phyloP scores from a whole-genome alignment of 2,797 vertebrate genomes.

The Galago senegalensis region DNA sequence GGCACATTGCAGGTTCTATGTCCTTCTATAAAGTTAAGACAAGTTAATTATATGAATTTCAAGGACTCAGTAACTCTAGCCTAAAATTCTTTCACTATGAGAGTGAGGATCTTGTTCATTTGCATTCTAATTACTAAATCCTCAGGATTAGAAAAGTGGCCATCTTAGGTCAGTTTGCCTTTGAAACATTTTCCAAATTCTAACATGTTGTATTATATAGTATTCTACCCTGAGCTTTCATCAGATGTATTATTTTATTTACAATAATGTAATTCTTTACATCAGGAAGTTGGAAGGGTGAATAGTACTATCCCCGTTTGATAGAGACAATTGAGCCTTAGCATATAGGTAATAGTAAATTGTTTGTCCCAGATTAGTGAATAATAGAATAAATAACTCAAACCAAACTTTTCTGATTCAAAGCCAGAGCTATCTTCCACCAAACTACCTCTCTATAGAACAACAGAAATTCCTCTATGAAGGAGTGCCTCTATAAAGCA shows the following conservation, averaged over 20 bases:
- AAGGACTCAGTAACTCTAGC: background rate
- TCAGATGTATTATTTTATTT: constrained; percentile 29
- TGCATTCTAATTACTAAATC: background rate
- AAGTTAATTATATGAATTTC: background rate
- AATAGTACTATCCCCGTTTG: constrained; percentile 11
- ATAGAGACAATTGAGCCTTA: background rate
- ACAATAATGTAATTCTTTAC: constrained; percentile 1
- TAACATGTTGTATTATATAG: background rate
- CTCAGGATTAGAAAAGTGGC: background rate
- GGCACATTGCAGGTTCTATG: background rate
- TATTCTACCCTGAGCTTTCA: background rate
- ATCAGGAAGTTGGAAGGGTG: background rate
- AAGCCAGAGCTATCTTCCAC: constrained; percentile 14
- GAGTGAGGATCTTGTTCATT: background rate
- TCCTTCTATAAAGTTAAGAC: background rate
- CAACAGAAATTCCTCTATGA: constrained; percentile 7
- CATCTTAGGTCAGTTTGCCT: background rate
- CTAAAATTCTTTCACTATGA: background rate
- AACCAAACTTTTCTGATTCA: constrained; percentile 11
- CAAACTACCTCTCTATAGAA: background rate
- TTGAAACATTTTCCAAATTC: constrained; percentile 3
- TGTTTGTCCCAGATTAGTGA: background rate
- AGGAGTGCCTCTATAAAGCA: background rate
- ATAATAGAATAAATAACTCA: background rate
- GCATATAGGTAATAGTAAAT: background rate